A percentile compares a stretch with the other conserved stretches of the same genome.
Conservation (phyloP, 2,797 vertebrate species). For the Chromis chromis region DNA sequence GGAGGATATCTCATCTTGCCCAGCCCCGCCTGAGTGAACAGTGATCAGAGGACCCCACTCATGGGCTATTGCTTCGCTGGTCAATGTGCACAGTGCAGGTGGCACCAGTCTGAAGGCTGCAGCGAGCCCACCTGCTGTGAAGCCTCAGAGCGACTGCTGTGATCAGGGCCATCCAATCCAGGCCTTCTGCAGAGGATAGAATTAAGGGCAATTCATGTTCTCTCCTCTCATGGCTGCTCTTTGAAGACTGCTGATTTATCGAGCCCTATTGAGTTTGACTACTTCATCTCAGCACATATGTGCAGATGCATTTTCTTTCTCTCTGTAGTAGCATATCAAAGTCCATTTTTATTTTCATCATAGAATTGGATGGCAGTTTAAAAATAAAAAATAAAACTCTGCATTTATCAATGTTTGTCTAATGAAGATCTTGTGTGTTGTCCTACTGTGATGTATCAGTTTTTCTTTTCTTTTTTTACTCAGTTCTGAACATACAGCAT, state of each 20-base stretch:
- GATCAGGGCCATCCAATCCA: constrained; percentile 43
- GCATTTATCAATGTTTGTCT: constrained; percentile 49
- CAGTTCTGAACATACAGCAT: constrained; percentile 26
- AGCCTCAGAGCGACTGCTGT: constrained; percentile 49
- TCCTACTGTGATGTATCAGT: constrained; percentile 16
- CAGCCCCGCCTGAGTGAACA: constrained; percentile 36
- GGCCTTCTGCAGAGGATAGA: constrained; percentile 40
- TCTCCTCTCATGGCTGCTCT: constrained; percentile 53
- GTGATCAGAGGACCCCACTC: constrained; percentile 53
- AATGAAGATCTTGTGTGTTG: constrained; percentile 43
- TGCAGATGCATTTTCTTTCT: constrained; percentile 51
- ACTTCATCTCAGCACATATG: constrained; percentile 66
- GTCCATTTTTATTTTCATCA: constrained; percentile 72
- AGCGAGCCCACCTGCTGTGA: constrained; percentile 40
- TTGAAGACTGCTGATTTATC: constrained; percentile 74
- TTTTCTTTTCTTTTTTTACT: constrained; percentile 9
- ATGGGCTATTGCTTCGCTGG: constrained; percentile 43
- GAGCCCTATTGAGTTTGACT: constrained; percentile 63
- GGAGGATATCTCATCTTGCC: constrained; percentile 35
- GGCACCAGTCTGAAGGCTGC: constrained; percentile 41
- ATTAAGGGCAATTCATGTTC: constrained; percentile 37
- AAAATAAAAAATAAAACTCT: neutral
- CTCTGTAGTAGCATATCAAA: constrained; percentile 77
- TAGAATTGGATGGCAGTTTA: constrained; percentile 63
- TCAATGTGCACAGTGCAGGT: constrained; percentile 49